These are phyloP conservation scores for Heliconius hewitsoni DNA, from an alignment of 1,140 invertebrate genomes.

Conservation along the genomic window DNA sequence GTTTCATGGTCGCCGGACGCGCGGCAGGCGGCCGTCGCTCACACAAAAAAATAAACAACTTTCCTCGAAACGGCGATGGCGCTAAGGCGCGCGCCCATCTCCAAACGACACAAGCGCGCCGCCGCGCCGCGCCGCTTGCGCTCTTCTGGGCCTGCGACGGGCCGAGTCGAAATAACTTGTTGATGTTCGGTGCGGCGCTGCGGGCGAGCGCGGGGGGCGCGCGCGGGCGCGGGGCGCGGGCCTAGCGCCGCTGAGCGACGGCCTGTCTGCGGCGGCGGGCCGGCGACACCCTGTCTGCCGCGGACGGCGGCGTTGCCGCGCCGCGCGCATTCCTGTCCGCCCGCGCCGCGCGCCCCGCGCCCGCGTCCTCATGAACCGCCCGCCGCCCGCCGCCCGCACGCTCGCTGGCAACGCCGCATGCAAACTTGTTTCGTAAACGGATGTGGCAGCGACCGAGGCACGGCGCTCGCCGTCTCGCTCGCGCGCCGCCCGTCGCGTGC, in stretches of 20 bases:
- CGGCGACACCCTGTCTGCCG: conserved; percentile 94
- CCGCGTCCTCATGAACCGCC: conserved; percentile 64
- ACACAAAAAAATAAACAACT: conserved; percentile 78
- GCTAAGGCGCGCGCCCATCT: conserved; percentile 57
- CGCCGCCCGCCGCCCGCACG: conserved; percentile 54
- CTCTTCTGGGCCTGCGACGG: conserved; percentile 56
- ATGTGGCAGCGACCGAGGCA: conserved; percentile 81
- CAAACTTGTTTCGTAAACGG: conserved; percentile 86
- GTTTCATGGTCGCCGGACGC: conserved; percentile 70
- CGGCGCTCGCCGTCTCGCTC: conserved; percentile 56
- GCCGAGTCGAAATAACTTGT: conserved; percentile 78
- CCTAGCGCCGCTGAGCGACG: conserved; percentile 84
- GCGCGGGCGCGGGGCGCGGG: conserved; percentile 51
- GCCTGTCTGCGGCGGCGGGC: conserved; percentile 89
- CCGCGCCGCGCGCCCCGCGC: conserved; percentile 71
- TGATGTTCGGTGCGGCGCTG: conserved; percentile 69
- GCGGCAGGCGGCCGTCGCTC: conserved; percentile 69
- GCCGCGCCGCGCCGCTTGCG: conserved; percentile 47
- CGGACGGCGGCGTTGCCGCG: conserved; percentile 87
- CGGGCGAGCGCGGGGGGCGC: conserved; percentile 55
- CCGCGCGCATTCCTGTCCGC: conserved; percentile 81
- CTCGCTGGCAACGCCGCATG: conserved; percentile 79
- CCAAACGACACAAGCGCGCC: conserved; percentile 58
- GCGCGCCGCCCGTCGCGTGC: conserved; percentile 23
- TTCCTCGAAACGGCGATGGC: conserved; percentile 80